Conservation (phyloP, 2,797 vertebrate species). For the Lycodopsis pacificus region DNA sequence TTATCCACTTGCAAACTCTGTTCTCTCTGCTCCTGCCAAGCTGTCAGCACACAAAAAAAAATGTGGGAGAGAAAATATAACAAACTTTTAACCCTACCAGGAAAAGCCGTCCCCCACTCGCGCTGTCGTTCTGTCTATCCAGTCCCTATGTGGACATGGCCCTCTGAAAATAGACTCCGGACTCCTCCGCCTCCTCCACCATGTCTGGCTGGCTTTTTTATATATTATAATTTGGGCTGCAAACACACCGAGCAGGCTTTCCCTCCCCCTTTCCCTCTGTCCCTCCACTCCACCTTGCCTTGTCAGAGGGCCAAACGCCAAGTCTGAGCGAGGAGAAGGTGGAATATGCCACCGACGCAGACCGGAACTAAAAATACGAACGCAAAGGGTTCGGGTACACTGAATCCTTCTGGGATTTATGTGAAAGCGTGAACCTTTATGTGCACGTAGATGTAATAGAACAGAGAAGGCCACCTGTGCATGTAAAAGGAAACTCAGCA, state of each 20-base stretch:
- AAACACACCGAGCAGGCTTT: slow-evolving; percentile 51
- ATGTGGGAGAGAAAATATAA: slow-evolving; percentile 44
- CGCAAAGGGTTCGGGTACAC: slow-evolving; percentile 28
- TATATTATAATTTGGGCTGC: slow-evolving; percentile 55
- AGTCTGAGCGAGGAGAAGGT: slow-evolving; percentile 50
- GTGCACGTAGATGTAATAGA: slow-evolving; percentile 32
- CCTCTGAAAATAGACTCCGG: slow-evolving; percentile 71
- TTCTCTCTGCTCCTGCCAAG: slow-evolving; percentile 39
- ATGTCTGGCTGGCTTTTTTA: slow-evolving; percentile 68
- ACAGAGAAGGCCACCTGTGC: slow-evolving; percentile 48
- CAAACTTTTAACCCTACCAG: slow-evolving; percentile 56
- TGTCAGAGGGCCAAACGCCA: slow-evolving; percentile 57
- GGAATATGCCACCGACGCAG: slow-evolving; percentile 58
- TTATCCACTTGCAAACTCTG: slow-evolving; percentile 1
- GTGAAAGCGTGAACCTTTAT: slow-evolving; percentile 17
- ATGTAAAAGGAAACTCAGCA: slow-evolving; percentile 24
- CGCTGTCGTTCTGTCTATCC: slow-evolving; percentile 49
- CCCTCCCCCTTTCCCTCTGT: slow-evolving; percentile 58
- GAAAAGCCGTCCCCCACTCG: slow-evolving; percentile 35
- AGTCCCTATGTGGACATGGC: slow-evolving; percentile 30
- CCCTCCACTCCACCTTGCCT: slow-evolving; percentile 59
- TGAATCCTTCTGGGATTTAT: slow-evolving; percentile 42
- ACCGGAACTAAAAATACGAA: slow-evolving; percentile 60
- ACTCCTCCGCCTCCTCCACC: slow-evolving; percentile 63
- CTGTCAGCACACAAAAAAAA: slow-evolving; percentile 13